Evolutionary conservation across 2,113 vertebrate species (phyloP), one percentile per base, ranked within the genome.

Genomic region (Myotis lucifugus): DNA sequence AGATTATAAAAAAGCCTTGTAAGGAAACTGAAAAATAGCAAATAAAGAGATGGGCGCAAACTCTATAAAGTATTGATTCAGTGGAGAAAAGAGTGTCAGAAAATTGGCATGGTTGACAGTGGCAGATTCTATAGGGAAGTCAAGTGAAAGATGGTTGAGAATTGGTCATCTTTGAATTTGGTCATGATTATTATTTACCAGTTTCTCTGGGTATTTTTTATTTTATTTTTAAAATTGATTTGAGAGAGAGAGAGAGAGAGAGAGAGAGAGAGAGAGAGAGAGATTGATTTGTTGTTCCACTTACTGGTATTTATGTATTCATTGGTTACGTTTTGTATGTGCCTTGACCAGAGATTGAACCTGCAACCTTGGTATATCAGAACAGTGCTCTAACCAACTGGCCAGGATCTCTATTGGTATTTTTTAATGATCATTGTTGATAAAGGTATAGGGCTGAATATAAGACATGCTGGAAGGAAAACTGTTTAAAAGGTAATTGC

Each of bases 111-210:
- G 29, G 5, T 67, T 48, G 21, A 46, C 15, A 12, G 8, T 46
- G 50, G 42, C 46, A 27, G 27, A 46, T 64, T 88, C 32, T 83
- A 18, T 40, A 48, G 19, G 40, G 73, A 95, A 82, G 72, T 95
- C 61, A 85, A 73, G 17, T 67, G 74, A 32, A 37, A 50, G 77
- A 92, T 94, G 19, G 6, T 77, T 72, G 34, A 56, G 27, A 90
- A 74, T 59, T 84, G 17, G 25, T 64, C 48, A 54, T 46, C 40
- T 84, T 74, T 91, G 66, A 18, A 61, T 90, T 79, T 92, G 61
- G 4, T 59, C 21, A 56, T 34, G 32, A 90, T 92, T 85, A 37
- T 90, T 85, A 91, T 92, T 88, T 88, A 64, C 21, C 27, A 52
- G 2, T 78, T 88, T 85, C 25, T 72, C 5, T 17, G 86, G 59